Base-by-base conservation (phyloP, 2,113 vertebrate species). In the Mastomys natalensis region DNA sequence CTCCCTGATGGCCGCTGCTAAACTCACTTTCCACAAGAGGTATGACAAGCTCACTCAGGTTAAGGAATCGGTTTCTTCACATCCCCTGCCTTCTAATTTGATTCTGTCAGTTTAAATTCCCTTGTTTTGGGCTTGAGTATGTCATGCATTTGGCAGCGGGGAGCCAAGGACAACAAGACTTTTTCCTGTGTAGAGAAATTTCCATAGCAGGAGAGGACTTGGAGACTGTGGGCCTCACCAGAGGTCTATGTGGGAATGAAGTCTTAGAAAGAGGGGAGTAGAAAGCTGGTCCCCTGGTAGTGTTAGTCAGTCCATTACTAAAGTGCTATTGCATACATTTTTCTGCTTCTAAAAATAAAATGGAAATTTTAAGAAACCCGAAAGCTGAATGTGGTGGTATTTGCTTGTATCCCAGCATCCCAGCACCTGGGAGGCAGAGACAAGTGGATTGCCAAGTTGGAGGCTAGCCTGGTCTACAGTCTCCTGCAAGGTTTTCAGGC, bases 281-380 rank as follows among this genome's bases (percentile, higher is more conserved):
- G 48, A 58, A 58, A 91, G 40, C 45, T 85, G 62, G 21, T 74
- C 34, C 40, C 7, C 55, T 22, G 58, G 40, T 37, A 66, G 43
- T 87, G 82, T 77, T 72, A 13, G 58, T 74, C 15, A 73, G 84
- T 62, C 76, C 31, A 87, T 77, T 77, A 77, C 55, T 93, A 66
- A 87, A 64, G 3, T 78, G 45, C 10, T 80, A 12, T 85, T 19
- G 16, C 76, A 40, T 58, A 26, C 24, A 64, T 76, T 90, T 89
- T 74, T 51, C 74, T 87, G 29, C 53, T 87, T 82, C 86, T 95
- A 82, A 80, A 74, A 95, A 70, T 53, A 51, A 87, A 70, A 89
- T 19, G 19, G 68, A 89, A 94, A 80, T 74, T 6, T 85, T 66
- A 0, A 5, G 89, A 62, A 81, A 84, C 66, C 53, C 78, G 26